phyloP scores from a whole-genome alignment of 1,140 invertebrate species.

The Eciton burchellii region DNA sequence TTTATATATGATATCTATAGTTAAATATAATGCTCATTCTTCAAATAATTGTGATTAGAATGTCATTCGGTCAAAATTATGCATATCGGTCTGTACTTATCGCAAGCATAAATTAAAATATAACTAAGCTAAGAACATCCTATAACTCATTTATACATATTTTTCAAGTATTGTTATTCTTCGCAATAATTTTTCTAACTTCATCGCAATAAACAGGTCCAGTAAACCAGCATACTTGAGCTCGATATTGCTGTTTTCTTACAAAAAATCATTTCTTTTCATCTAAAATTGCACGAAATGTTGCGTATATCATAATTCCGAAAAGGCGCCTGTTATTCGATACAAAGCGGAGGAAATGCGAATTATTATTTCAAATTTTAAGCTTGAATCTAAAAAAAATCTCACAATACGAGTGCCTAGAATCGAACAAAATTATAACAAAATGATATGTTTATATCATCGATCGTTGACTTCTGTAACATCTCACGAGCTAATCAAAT shows the following conservation, averaged over 20 bases:
- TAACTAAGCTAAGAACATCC: neutral
- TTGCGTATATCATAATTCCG: neutral
- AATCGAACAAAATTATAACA: neutral
- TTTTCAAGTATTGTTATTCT: no score
- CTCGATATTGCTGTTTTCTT: neutral
- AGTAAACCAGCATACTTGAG: neutral
- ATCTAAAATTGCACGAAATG: neutral
- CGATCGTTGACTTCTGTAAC: conserved; percentile 35
- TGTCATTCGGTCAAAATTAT: neutral
- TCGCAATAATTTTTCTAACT: neutral
- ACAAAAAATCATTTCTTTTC: conserved; percentile 7
- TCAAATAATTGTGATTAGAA: no score
- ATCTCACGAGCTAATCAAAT: neutral
- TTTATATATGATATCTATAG: no score
- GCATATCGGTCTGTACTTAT: neutral
- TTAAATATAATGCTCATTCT: no score
- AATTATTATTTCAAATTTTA: neutral
- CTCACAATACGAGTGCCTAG: conserved; percentile 4
- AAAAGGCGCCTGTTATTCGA: neutral
- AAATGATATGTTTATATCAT: conserved; percentile 10
- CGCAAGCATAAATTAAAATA: conserved; percentile 2
- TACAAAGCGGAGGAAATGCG: neutral
- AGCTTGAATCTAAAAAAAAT: neutral
- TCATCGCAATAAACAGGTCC: neutral
- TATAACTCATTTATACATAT: no score